Percentiles rank a stretch among this genome's conserved stretches.
Conservation (phyloP, 2,797 vertebrate genomes). For the Calcarius lapponicus region DNA sequence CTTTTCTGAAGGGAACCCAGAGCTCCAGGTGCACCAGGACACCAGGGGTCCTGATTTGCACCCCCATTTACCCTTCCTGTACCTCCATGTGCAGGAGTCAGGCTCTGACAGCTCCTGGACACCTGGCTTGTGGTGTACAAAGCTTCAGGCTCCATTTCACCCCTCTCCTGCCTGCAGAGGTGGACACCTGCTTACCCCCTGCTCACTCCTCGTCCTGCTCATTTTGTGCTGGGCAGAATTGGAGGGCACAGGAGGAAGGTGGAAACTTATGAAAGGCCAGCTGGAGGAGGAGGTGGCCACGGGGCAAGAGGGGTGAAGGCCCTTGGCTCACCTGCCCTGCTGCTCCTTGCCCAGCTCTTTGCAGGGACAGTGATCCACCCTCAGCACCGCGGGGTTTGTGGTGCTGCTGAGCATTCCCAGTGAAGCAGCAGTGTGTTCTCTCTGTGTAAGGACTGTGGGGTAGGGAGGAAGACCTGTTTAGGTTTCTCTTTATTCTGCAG, state of each 20-base stretch:
- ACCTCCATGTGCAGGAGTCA: not conserved
- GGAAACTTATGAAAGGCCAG: not conserved
- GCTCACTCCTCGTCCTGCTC: fast-evolving
- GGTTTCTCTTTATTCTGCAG: not conserved
- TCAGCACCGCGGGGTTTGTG: fast-evolving
- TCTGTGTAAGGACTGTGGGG: not conserved
- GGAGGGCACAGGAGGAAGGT: not conserved
- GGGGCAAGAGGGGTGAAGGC: not conserved
- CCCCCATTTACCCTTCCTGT: not conserved
- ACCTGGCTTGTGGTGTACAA: no score
- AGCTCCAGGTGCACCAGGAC: not conserved
- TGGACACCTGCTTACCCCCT: fast-evolving
- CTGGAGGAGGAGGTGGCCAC: not conserved
- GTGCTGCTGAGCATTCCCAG: not conserved
- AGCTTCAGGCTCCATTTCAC: not conserved
- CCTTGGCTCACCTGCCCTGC: not conserved
- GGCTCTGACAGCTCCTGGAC: not conserved
- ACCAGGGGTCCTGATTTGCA: not conserved
- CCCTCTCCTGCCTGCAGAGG: not conserved
- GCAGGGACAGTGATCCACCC: not conserved
- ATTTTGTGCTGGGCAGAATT: not conserved
- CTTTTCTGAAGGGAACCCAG: not conserved
- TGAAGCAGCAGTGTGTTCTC: not conserved
- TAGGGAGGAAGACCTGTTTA: slow-evolving; percentile 18
- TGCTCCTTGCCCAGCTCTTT: not conserved